A percentile compares a stretch with the other conserved stretches of the same genome.
phyloP scores from a whole-genome alignment of 2,797 vertebrate species.

The Acanthiza pusilla region DNA sequence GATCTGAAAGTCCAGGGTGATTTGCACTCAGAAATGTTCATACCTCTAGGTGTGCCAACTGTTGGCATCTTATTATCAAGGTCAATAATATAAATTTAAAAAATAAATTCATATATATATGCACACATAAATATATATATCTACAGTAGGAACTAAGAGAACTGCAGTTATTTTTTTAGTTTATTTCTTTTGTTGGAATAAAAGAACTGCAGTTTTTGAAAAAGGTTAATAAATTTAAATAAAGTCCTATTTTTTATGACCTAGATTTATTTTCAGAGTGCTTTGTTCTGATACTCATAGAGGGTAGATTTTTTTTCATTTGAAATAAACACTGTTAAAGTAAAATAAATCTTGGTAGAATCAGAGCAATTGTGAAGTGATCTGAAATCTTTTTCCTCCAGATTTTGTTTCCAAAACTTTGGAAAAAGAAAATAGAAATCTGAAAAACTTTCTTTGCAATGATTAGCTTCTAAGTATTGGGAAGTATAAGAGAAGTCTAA shows the following conservation, averaged over 20 bases:
- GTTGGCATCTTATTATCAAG: neutral
- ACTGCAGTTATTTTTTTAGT: neutral
- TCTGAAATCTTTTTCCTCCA: neutral
- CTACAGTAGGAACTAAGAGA: neutral
- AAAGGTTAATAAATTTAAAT: neutral
- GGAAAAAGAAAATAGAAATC: neutral
- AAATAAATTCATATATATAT: fast-evolving
- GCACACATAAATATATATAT: fast-evolving
- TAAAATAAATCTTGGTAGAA: neutral
- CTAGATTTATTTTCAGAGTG: neutral
- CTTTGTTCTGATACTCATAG: neutral
- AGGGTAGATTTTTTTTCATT: neutral
- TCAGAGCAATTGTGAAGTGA: neutral
- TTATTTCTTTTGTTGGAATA: neutral
- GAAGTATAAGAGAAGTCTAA: neutral
- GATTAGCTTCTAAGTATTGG: neutral
- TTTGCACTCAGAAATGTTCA: neutral
- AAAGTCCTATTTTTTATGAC: neutral
- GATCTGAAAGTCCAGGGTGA: neutral
- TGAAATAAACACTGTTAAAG: neutral
- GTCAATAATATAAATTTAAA: neutral
- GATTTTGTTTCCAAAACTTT: neutral
- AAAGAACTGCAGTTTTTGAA: neutral
- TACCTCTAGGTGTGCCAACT: neutral
- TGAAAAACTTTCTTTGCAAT: neutral